Base-by-base conservation (phyloP, 1,140 invertebrate genomes). In the Neuroterus valhalla region DNA sequence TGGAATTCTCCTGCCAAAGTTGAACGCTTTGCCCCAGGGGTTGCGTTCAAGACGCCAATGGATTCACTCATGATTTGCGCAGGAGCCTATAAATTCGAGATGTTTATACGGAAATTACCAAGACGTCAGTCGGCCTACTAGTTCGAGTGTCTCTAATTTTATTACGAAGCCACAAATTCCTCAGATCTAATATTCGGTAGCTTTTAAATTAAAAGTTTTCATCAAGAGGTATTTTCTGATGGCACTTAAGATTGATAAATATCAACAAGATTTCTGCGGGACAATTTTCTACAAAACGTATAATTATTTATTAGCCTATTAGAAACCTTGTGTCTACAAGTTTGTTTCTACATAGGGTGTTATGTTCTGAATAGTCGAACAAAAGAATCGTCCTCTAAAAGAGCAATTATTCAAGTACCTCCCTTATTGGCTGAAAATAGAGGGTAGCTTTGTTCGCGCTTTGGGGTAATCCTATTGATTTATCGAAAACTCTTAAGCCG, bases 1-100 rank as follows among this genome's bases (percentile, higher is more conserved):
- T 86, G 84, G 79, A 86, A 86, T 86, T 86, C 83, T 85, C 80
- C 81, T 81, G 82, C 78, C 80, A 83, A 84, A 86, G 77, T 86
- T 81, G 80, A 78, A 74, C 78, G 78, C 62, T 62, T 62, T 38
- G 69, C 82, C 76, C 68, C 70, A 17, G 73, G 78, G 82, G 82
- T 66, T 84, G 76, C 69, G 80, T 78, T 77, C 42, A 19, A 76
- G 76, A 70, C 76, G 75, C 71, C 75, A 79, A 82, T 81, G 78
- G 50, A 8, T 21, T 52, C 23, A 8, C 55, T n/a, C 26, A 3
- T 62, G 21, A 23, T 14, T 3, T 38, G 42, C 31, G 10, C 17
- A 23, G 46, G 43, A 76, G 74, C 75, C 43, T 50, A 76, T 78
- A 81, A 79, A 82, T 82, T 82, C 50, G 76, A 72, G 72, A 81